phyloP scores from a whole-genome alignment of 1,140 invertebrate genomes.

The Epicauta chinensis region DNA sequence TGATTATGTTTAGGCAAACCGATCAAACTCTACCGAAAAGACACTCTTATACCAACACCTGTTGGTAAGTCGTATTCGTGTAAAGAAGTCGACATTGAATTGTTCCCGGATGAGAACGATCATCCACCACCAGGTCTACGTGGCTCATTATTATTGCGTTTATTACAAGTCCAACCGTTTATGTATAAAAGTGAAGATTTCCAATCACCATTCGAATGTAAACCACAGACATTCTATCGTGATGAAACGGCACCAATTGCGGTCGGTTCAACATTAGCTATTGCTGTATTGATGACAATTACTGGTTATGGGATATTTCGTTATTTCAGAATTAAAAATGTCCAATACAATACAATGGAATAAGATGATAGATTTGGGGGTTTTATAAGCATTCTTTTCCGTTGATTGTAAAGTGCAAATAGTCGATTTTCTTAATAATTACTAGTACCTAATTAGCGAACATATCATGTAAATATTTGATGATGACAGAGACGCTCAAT shows the following conservation, averaged over 20 bases:
- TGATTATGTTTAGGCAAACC: constrained; percentile 41
- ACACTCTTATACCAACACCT: constrained; percentile 72
- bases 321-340: constrained; percentile 83
- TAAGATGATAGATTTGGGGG: constrained; percentile 50
- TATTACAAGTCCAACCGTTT: constrained; percentile 50
- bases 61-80: constrained; percentile 79
- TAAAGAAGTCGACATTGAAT: constrained; percentile 54
- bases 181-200: constrained; percentile 59
- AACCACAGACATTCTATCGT: constrained; percentile 44
- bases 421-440: too few species aligned
- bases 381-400: too few species aligned
- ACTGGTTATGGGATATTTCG: constrained; percentile 80
- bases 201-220: constrained; percentile 51
- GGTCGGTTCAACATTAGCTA: constrained; percentile 78
- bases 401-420: too few species aligned
- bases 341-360: constrained; percentile 90
- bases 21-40: constrained; percentile 51
- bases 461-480: too few species aligned
- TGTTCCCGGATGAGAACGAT: constrained; percentile 44
- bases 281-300: constrained; percentile 71
- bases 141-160: constrained; percentile 32
- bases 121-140: constrained; percentile 32
- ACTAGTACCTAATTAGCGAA: too few species aligned
- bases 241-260: constrained; percentile 82
- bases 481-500: too few species aligned